Evolutionary conservation across 2,888 invertebrate species (phyloP).

Genomic region (Aporophyla lueneburgensis): DNA sequence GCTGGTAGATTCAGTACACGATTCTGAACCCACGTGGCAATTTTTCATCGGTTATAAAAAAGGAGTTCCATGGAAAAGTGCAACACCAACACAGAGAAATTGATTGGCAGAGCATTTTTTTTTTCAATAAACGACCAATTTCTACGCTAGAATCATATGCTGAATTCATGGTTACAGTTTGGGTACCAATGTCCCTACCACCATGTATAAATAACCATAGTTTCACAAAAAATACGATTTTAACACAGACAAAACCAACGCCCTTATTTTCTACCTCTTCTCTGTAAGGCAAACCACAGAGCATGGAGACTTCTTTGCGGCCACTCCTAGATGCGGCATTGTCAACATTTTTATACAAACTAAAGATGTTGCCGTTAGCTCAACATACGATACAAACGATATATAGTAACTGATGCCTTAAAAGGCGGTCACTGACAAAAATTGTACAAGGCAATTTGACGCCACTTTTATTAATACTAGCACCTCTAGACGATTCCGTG

Average conservation of each 20-base stretch:
- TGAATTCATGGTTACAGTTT: too few relatives aligned
- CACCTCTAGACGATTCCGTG: not conserved
- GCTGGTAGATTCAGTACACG: too few relatives aligned
- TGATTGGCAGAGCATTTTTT: too few relatives aligned
- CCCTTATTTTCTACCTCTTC: not conserved
- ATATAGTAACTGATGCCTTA: not conserved
- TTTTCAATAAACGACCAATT: too few relatives aligned
- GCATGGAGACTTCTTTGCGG: too few relatives aligned
- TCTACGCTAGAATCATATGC: too few relatives aligned
- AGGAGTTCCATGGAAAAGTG: too few relatives aligned
- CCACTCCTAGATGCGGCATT: not conserved
- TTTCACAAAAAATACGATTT: not conserved
- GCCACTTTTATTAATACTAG: too few relatives aligned
- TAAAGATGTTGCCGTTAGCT: not conserved
- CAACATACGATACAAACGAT: not conserved
- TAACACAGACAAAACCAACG: conserved; percentile 14
- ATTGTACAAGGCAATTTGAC: not conserved
- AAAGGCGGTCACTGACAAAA: not conserved
- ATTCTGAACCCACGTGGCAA: too few relatives aligned
- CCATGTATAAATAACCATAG: not conserved
- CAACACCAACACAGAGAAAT: too few relatives aligned
- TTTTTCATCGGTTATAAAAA: too few relatives aligned
- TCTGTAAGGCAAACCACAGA: conserved; percentile 9
- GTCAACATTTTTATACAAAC: not conserved
- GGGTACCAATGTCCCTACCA: too few relatives aligned